Evolutionary conservation across 2,113 vertebrate genomes (phyloP), one percentile per base, ranked within the genome.

Genomic region (Chloropsis hardwickii): DNA sequence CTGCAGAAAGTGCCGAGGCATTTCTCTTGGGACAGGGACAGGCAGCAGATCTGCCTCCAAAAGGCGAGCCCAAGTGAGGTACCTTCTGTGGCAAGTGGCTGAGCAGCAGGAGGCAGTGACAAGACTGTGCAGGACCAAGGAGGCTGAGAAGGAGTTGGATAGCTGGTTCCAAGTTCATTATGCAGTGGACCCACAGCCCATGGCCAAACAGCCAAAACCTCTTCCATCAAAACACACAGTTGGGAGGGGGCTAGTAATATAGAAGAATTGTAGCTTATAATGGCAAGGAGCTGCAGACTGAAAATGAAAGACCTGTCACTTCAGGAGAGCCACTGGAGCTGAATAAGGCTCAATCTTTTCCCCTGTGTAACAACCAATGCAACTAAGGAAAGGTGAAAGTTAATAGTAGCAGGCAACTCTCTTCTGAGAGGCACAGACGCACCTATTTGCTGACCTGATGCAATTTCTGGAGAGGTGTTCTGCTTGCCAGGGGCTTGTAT

Each of bases 141-240:
- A 67, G 7, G 45, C 24, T 53, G 53, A 37, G 29, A 24, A 50
- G 23, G 33, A 20, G 14, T 17, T 57, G 58, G 12, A 44, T 13
- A 51, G 39, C 7, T 66, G 23, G 14, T 66, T 60, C 11, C 12
- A 24, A 29, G 8, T 10, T 28, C 28, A 17, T 23, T 29, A 60
- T 53, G 24, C n/a, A 66, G 39, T 4, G 9, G 33, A 74, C 20
- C 17, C 33, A 29, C 28, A 81, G 28, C 13, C 39, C 33, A 10
- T 12, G 23, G 28, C 10, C 28, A 25, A 73, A 39, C 5, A 51
- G 19, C 15, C 44, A 51, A 66, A 66, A 39, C 11, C 20, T 74
- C 13, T 73, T 51, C n/a, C 33, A 39, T 11, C 0, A 0, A 33
- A 37, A 45, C 4, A 37, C 27, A 21, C 8, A 25, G 16, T 39